Conservation (phyloP, 2,797 vertebrate species). For the Phaenicophaeus curvirostris region DNA sequence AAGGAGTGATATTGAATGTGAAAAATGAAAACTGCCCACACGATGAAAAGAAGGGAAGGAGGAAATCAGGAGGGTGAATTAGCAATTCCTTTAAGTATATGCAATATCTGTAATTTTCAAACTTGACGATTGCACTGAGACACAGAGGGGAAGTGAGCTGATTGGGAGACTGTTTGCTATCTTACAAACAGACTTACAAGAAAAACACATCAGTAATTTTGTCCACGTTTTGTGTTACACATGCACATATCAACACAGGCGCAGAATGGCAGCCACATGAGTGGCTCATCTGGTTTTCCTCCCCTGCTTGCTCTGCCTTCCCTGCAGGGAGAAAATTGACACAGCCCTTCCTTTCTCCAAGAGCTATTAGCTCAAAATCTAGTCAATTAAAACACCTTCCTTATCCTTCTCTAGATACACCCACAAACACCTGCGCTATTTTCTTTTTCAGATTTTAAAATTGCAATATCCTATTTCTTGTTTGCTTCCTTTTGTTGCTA, state of each 20-base stretch:
- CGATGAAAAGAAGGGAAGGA: background rate
- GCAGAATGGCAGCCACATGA: background rate
- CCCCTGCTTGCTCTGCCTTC: background rate
- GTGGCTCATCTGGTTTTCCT: background rate
- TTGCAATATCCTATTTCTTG: background rate
- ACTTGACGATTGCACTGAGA: background rate
- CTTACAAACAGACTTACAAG: background rate
- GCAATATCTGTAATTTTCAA: background rate
- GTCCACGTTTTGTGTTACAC: background rate
- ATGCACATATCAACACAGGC: background rate
- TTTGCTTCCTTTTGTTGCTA: background rate
- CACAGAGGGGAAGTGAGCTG: background rate
- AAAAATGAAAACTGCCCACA: slow-evolving; percentile 29
- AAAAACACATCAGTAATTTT: background rate
- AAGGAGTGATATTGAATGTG: background rate
- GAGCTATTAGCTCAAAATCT: background rate
- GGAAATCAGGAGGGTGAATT: background rate
- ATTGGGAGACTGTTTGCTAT: background rate
- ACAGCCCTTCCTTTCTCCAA: background rate
- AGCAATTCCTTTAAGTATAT: background rate
- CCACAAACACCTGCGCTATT: background rate
- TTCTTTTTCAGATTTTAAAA: background rate
- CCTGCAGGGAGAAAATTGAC: background rate
- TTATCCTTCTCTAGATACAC: background rate
- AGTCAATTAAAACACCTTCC: background rate